phyloP scores from a whole-genome alignment of 2,797 vertebrate genomes.

The Sebastes goodei region DNA sequence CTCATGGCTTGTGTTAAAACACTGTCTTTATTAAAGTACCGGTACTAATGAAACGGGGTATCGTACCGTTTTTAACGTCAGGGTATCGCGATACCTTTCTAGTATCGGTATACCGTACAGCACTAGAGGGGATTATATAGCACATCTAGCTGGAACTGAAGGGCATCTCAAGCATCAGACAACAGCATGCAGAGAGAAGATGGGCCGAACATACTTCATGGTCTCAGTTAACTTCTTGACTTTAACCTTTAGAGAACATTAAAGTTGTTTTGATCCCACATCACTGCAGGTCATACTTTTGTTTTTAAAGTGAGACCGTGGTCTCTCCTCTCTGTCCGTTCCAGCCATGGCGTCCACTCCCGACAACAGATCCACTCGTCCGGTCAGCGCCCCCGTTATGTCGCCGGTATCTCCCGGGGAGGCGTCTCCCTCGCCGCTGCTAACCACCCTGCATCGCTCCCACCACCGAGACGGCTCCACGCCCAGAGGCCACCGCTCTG shows the following conservation, averaged over 20 bases:
- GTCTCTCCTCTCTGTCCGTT: background rate
- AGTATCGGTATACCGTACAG: background rate
- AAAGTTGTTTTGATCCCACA: background rate
- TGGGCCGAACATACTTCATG: background rate
- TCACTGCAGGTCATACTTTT: background rate
- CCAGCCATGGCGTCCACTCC: constrained; percentile 88
- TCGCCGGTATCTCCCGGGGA: constrained; percentile 77
- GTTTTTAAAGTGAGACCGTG: background rate
- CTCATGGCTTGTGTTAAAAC: too few relatives aligned
- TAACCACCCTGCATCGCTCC: constrained; percentile 38
- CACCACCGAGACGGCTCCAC: constrained; percentile 59
- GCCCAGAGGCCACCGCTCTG: constrained; percentile 53
- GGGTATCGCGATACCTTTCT: too few relatives aligned
- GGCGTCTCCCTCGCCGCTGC: constrained; percentile 48
- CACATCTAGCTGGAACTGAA: background rate
- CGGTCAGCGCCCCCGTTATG: constrained; percentile 92
- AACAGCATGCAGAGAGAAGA: background rate
- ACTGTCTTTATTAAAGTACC: too few relatives aligned
- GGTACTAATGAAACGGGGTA: too few relatives aligned
- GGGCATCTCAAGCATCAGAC: background rate
- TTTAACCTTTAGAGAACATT: background rate
- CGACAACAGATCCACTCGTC: constrained; percentile 89
- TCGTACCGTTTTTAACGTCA: too few relatives aligned
- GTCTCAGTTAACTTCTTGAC: background rate
- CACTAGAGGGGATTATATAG: background rate